Conservation (phyloP, 92 coral and sea anemone genomes). For the Meandrina meandrites region DNA sequence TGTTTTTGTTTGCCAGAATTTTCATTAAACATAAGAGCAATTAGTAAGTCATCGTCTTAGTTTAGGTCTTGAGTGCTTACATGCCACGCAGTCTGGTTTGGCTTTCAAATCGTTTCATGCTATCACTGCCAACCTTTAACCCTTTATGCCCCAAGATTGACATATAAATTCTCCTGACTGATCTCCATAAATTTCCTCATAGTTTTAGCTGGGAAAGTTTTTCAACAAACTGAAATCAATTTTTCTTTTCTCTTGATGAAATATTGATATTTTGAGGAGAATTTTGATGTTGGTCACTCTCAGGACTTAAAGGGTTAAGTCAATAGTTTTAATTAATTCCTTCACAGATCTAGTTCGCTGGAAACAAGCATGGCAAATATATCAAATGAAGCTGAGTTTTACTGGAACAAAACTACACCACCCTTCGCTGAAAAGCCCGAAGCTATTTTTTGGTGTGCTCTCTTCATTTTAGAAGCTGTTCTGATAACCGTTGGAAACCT, state of each 20-base stretch:
- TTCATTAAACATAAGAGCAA: neutral
- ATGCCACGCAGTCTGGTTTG: no score
- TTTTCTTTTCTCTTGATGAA: no score
- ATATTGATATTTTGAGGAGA: no score
- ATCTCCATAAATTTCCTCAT: no score
- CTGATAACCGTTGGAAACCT: constrained; percentile 21
- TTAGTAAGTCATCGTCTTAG: neutral
- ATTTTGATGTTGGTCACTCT: no score
- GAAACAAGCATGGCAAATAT: neutral
- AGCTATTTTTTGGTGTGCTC: constrained; percentile 5
- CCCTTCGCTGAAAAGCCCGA: neutral
- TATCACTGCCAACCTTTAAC: no score
- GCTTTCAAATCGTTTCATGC: no score
- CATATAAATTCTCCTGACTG: no score
- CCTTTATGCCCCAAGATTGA: no score
- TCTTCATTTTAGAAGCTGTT: constrained; percentile 24
- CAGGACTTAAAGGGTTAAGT: no score
- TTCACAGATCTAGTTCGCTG: neutral
- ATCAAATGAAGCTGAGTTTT: neutral
- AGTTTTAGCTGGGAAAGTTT: no score
- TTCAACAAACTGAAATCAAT: no score
- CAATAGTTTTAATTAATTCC: neutral
- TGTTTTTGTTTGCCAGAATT: neutral
- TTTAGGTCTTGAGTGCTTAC: neutral
- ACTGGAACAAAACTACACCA: neutral